Evolutionary conservation across 2,113 vertebrate species (phyloP).

Genomic region (Opisthocomus hoazin): DNA sequence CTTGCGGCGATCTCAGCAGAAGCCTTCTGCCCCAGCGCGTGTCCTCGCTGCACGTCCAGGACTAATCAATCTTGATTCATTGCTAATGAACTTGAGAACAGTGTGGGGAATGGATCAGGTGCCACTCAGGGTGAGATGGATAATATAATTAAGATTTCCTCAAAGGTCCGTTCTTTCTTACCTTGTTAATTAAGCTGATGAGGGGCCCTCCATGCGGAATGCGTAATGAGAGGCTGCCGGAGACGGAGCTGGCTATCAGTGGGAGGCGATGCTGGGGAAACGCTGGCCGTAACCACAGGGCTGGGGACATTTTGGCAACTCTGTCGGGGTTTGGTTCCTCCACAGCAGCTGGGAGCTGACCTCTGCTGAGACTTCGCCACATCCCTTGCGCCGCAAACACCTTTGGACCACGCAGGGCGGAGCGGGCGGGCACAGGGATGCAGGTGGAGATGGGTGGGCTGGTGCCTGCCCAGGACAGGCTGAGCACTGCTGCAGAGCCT

Average conservation of each 20-base stretch:
- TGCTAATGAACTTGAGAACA: slow-evolving; percentile 53
- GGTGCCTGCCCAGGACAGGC: neutral
- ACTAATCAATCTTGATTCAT: slow-evolving; percentile 47
- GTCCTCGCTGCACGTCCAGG: neutral
- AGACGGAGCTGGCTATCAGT: neutral
- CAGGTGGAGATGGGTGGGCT: neutral
- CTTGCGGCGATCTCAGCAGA: fast-evolving
- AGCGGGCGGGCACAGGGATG: fast-evolving
- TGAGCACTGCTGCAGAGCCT: fast-evolving
- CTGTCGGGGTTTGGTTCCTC: neutral
- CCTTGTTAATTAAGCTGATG: slow-evolving; percentile 65
- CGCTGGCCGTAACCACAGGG: neutral
- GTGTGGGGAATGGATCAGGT: slow-evolving; percentile 53
- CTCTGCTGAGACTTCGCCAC: neutral
- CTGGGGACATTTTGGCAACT: neutral
- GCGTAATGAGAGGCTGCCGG: neutral
- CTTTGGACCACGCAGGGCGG: fast-evolving
- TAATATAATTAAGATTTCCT: slow-evolving; percentile 64
- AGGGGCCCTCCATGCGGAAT: neutral
- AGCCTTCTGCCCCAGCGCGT: neutral
- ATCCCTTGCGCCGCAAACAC: neutral
- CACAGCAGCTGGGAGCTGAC: neutral
- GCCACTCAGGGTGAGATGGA: slow-evolving; percentile 59
- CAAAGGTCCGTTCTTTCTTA: slow-evolving; percentile 52
- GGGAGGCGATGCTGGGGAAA: neutral